Conservation (phyloP, 2,797 vertebrate genomes). For the Luscinia luscinia region DNA sequence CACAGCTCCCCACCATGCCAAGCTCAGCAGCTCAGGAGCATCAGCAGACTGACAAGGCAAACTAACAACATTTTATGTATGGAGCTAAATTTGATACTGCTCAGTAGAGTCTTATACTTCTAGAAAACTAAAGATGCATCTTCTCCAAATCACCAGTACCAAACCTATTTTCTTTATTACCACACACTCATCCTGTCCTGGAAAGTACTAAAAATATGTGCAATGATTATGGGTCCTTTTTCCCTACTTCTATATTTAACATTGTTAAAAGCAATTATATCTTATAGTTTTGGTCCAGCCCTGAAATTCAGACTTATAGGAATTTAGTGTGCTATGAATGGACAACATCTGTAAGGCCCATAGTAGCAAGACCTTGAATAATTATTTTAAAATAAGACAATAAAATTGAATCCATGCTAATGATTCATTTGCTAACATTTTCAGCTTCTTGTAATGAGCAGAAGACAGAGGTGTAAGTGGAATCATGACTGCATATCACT, state of each 20-base stretch:
- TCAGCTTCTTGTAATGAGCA: neutral
- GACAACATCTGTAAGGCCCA: neutral
- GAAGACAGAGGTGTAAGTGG: neutral
- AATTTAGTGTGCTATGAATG: neutral
- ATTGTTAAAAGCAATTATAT: neutral
- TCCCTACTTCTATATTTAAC: neutral
- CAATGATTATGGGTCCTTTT: neutral
- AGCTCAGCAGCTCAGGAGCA: neutral
- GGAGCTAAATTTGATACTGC: neutral
- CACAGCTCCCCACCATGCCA: constrained; percentile 1
- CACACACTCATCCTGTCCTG: neutral
- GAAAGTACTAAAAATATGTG: neutral
- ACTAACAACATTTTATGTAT: neutral
- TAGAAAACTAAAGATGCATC: neutral
- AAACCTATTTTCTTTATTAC: neutral
- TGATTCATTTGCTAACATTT: neutral
- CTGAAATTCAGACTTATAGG: neutral
- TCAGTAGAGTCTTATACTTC: neutral
- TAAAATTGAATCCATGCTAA: neutral
- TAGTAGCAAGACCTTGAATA: neutral
- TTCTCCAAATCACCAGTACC: neutral
- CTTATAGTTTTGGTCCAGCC: neutral
- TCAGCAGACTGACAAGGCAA: constrained; percentile 24
- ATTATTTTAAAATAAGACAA: neutral
- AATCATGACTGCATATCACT: neutral